phyloP scores from a whole-genome alignment of 1,140 invertebrate genomes.

The Euschistus heros region DNA sequence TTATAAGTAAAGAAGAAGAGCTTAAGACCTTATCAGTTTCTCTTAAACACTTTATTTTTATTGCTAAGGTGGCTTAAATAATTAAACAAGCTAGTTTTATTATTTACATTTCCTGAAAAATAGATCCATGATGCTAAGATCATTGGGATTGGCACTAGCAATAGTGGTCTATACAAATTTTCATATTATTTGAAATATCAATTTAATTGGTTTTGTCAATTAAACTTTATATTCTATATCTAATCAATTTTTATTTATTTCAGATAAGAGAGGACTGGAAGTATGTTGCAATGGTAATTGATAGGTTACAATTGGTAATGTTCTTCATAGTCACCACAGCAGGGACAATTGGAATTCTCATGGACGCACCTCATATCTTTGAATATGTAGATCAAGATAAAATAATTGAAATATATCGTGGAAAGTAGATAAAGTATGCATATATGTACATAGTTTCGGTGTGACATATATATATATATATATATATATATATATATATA shows the following conservation, averaged over 20 bases:
- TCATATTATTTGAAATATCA: no score
- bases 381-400: constrained; percentile 96
- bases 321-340: constrained; percentile 96
- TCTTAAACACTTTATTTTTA: no score
- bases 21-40: no score
- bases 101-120: no score
- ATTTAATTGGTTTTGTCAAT: no score
- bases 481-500: constrained; percentile 4
- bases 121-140: no score
- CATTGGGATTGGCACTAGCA: no score
- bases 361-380: constrained; percentile 98
- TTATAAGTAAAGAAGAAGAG: no score
- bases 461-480: constrained; percentile 6
- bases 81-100: no score
- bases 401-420: constrained; percentile 88
- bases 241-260: constrained; percentile 27
- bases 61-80: no score
- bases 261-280: constrained; percentile 99
- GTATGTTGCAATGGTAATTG: constrained; percentile 98
- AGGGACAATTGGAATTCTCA: constrained; percentile 91
- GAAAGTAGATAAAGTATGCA: constrained; percentile 47
- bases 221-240: not conserved
- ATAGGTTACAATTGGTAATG: constrained; percentile 90
- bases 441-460: constrained; percentile 6
- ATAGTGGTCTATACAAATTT: no score